Evolutionary conservation across 2,113 vertebrate species (phyloP), one percentile per base, ranked within the genome.

Genomic region (Herpailurus yagouaroundi): DNA sequence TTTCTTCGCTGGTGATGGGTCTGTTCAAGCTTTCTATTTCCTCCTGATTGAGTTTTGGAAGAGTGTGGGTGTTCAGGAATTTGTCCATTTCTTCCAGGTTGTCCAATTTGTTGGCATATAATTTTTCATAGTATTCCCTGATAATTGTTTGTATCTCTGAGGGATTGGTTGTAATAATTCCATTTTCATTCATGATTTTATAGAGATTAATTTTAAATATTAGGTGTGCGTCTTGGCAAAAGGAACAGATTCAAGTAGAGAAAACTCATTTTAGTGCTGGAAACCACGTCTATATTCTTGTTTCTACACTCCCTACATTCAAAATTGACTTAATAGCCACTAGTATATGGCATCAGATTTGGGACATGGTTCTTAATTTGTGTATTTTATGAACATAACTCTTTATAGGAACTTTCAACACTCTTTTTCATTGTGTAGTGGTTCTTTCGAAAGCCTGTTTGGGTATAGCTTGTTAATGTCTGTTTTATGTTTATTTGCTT

Each of bases 391-490:
- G 81, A 95, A 52, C 16, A 2, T 21, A 52, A 45, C 23, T 91
- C 29, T 74, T 64, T 18, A 3, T 60, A 80, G 85, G 73, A 66
- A 60, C 33, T 81, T 94, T 68, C 81, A 55, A 64, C 36, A 88
- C 23, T 79, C 50, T 82, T 79, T 71, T 94, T 80, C 74, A 41
- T 76, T 38, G 29, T 94, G 19, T 93, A 33, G 18, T 95, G 4
- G 5, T 97, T 93, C 57, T 73, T 90, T 50, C 64, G 68, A 93
- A 92, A 81, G 31, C 13, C 19, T 68, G 38, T 89, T 92, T 83
- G 29, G 25, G 41, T 57, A 25, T 14, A 73, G 14, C 45, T 86
- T 92, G 33, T 33, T 97, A 1, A 6, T 92, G 73, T 60, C 48
- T 95, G 41, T 50, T 86, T 1, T 95, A 9, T 87, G 57, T 81